Base-by-base conservation (phyloP, 2,888 invertebrate species). In the Metacarcinus magister region DNA sequence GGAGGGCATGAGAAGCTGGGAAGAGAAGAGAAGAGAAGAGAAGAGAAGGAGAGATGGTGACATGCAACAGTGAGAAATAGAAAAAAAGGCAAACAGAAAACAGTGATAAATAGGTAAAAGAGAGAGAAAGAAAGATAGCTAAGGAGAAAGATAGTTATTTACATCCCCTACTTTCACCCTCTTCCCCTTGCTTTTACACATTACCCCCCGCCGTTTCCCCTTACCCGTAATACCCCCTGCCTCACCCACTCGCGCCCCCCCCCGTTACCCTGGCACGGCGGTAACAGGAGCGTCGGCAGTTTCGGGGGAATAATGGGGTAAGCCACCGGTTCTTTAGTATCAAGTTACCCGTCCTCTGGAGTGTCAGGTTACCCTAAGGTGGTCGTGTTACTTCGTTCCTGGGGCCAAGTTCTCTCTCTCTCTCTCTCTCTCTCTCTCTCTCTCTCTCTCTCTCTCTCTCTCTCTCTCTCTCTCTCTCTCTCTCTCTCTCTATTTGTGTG, bases 271-370 rank as follows among this genome's bases (percentile, higher is more conserved):
- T 39, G 46, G 75, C n/a, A 91, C 75, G 32, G 10, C 19, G 48
- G 95, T 92, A 95, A 95, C 92, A 75, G 82, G 95, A 95, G 95
- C 43, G 39, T 39, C 95, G 46, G 87, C 87, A 91, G 95, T 92
- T 95, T 95, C 95, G 92, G 92, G 87, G 95, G 92, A 95, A 89
- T 95, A 95, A 95, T 92, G 95, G 92, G 92, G 92, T 92, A 95
- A 95, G 92, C 92, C 95, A 92, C 95, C 67, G 95, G 95, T 95
- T 95, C 95, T 95, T 95, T 92, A 92, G 92, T 92, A 95, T 95
- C 92, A 19, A 32, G 95, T 95, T 92, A 46, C 95, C 4, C 60
- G 95, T 92, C 43, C 82, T 87, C 46, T 54, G 16, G n/a, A 90
- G 95, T 91, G 46, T 95, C 82, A 28, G 7, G 95, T 95, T 92